A percentile compares a stretch with the other conserved stretches of the same genome.
Conservation (phyloP, 2,113 vertebrate genomes). For the Glaucidium brasilianum region DNA sequence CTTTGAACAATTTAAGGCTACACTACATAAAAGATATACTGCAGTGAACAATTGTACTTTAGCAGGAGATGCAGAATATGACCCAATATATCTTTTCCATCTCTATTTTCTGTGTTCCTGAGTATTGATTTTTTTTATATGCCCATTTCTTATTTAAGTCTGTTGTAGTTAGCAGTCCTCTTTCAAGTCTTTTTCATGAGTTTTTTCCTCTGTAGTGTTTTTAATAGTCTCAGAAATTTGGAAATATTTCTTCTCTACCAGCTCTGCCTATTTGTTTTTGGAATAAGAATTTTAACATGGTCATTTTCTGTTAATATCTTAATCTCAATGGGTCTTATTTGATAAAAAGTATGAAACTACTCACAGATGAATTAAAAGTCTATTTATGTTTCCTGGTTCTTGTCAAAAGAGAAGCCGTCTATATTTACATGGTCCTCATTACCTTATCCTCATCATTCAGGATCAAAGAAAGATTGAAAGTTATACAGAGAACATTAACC, state of each 20-base stretch:
- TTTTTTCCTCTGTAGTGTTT: background rate
- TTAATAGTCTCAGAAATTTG: background rate
- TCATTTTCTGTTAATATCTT: background rate
- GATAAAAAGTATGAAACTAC: background rate
- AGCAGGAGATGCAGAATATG: conserved; percentile 12
- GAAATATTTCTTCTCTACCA: background rate
- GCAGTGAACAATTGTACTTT: background rate
- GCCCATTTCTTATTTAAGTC: conserved; percentile 36
- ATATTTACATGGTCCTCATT: background rate
- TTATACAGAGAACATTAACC: background rate
- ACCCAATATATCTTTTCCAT: conserved; percentile 32
- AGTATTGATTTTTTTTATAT: conserved; percentile 40
- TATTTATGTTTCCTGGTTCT: background rate
- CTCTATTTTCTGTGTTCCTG: conserved; percentile 1
- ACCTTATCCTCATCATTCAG: background rate
- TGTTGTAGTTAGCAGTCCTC: background rate
- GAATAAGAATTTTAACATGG: background rate
- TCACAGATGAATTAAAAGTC: background rate
- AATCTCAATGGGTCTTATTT: background rate
- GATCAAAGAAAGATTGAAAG: background rate
- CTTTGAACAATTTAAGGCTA: conserved; percentile 53
- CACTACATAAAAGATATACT: background rate
- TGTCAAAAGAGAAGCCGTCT: background rate
- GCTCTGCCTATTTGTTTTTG: background rate
- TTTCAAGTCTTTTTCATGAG: background rate